Conservation (phyloP, 2,888 invertebrate genomes). For the Sarcophaga caerulescens region DNA sequence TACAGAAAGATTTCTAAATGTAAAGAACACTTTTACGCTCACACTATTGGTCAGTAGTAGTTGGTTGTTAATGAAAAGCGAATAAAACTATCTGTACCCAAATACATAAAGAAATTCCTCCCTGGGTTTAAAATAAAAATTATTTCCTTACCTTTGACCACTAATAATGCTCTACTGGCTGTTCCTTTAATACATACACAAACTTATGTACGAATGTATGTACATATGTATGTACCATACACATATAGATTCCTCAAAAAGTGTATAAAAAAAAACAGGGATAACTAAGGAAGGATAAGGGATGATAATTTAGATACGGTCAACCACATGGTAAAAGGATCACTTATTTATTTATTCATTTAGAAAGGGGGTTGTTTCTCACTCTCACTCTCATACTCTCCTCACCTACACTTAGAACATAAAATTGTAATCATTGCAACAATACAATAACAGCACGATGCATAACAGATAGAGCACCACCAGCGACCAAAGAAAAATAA, state of each 20-base stretch:
- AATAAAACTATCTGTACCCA: not conserved
- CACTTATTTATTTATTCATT: slow-evolving; percentile 16
- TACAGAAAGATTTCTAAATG: not conserved
- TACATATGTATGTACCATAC: no score
- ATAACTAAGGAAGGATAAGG: slow-evolving; percentile 3
- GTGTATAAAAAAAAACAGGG: no score
- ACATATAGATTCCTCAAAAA: no score
- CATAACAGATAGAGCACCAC: not conserved
- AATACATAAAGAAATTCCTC: not conserved
- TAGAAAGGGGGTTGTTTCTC: not conserved
- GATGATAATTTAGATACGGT: slow-evolving; percentile 55
- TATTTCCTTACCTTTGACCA: slow-evolving; percentile 1
- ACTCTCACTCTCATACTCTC: not conserved
- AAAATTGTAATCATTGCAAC: no score
- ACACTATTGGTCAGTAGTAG: slow-evolving; percentile 40
- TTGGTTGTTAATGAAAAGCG: not conserved
- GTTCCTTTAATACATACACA: no score
- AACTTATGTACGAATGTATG: no score
- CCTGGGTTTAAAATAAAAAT: not conserved
- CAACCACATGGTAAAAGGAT: slow-evolving; percentile 46
- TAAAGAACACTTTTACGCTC: not conserved
- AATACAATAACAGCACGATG: not conserved
- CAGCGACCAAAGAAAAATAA: not conserved
- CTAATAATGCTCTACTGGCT: not conserved
- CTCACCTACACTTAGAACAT: not conserved